These are phyloP conservation scores for Lamellibrachia satsuma DNA, from an alignment of 2,888 invertebrate genomes.

Conservation along the genomic window DNA sequence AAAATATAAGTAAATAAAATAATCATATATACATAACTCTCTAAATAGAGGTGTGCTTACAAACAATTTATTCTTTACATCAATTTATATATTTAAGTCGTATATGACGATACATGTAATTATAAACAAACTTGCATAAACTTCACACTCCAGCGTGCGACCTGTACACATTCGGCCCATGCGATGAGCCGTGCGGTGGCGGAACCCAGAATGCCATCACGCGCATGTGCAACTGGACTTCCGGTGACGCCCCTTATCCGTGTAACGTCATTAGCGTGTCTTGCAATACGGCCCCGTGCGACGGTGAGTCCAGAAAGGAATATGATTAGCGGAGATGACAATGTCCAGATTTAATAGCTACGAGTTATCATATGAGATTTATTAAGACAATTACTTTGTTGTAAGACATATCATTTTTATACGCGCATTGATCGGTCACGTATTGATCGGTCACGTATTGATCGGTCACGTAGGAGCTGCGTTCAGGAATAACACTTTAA, in stretches of 20 bases:
- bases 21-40: too few species aligned
- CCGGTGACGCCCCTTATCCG: not conserved
- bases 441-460: too few species aligned
- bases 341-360: not conserved
- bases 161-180: not conserved
- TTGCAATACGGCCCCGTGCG: not conserved
- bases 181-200: not conserved
- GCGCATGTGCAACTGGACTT: constrained; percentile 1
- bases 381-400: not conserved
- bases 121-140: not conserved
- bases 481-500: too few species aligned
- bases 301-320: not conserved
- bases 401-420: too few species aligned
- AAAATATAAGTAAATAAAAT: too few species aligned
- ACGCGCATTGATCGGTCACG: too few species aligned
- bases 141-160: not conserved
- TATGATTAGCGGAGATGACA: not conserved
- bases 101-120: not conserved
- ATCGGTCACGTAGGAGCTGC: too few species aligned
- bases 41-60: too few species aligned
- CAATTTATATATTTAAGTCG: too few species aligned
- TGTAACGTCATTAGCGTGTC: not conserved
- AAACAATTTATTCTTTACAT: too few species aligned
- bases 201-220: not conserved
- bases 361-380: not conserved